These are phyloP conservation scores for Agrilus planipennis DNA, from an alignment of 1,140 invertebrate species.

Conservation along the genomic window DNA sequence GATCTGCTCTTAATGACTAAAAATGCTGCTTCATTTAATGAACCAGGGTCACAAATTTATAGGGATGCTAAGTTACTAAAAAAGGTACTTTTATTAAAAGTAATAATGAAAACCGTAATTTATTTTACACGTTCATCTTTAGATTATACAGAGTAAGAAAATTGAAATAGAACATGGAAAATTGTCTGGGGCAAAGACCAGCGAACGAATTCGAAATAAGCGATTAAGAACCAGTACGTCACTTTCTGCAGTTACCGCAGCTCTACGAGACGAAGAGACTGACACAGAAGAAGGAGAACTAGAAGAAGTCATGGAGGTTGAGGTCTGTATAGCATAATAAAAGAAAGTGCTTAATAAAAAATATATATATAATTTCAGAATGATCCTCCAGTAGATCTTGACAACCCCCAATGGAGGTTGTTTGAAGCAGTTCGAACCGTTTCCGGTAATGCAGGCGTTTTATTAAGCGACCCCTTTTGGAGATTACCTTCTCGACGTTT, in stretches of 20 bases:
- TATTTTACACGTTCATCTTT: slow-evolving; percentile 5
- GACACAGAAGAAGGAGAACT: slow-evolving; percentile 31
- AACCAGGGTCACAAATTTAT: slow-evolving; percentile 92
- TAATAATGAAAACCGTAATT: not conserved
- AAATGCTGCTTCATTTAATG: slow-evolving; percentile 94
- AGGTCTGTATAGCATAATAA: too few species aligned
- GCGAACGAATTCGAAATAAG: slow-evolving; percentile 36
- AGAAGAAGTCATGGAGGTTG: slow-evolving; percentile 28
- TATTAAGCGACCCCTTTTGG: slow-evolving; percentile 82
- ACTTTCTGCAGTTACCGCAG: slow-evolving; percentile 38
- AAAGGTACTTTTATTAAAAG: slow-evolving; percentile 44
- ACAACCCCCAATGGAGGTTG: slow-evolving; percentile 41
- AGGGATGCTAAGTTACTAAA: slow-evolving; percentile 87
- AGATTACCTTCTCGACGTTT: slow-evolving; percentile 78
- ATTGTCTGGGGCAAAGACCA: slow-evolving; percentile 35
- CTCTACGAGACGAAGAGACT: slow-evolving; percentile 35
- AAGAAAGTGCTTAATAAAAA: too few species aligned
- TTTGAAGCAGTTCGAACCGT: slow-evolving; percentile 38
- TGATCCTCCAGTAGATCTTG: slow-evolving; percentile 19
- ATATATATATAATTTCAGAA: slow-evolving; percentile 2
- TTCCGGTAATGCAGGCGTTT: slow-evolving; percentile 35
- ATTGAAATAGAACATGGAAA: slow-evolving; percentile 45
- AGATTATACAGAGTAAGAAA: slow-evolving; percentile 45
- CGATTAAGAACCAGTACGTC: slow-evolving; percentile 35
- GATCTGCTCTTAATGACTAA: slow-evolving; percentile 85